These are phyloP conservation scores for Euphydryas editha DNA, from an alignment of 2,888 invertebrate species.

Conservation along the genomic window DNA sequence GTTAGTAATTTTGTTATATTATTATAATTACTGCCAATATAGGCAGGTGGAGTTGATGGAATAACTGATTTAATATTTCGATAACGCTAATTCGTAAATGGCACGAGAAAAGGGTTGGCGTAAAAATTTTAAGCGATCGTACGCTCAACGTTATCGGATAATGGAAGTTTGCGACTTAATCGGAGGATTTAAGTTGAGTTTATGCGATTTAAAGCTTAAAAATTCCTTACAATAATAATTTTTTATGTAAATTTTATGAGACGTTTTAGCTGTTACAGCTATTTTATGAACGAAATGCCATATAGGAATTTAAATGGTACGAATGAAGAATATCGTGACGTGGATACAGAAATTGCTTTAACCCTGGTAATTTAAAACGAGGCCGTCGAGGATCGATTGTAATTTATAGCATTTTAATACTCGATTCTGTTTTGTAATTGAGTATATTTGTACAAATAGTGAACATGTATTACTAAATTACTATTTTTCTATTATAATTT, in stretches of 20 bases:
- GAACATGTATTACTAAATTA: background rate
- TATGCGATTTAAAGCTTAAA: background rate
- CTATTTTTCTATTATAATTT: background rate
- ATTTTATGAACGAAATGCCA: background rate
- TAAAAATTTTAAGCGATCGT: conserved; percentile 18
- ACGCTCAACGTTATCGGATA: conserved; percentile 9
- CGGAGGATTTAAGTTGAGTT: conserved; percentile 1
- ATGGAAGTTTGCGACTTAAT: conserved; percentile 17
- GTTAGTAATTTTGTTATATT: conserved; percentile 21
- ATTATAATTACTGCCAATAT: conserved; percentile 29
- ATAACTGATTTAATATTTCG: conserved; percentile 34
- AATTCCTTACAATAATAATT: background rate
- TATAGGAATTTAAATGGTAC: conserved; percentile 19
- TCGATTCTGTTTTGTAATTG: background rate
- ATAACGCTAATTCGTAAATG: conserved; percentile 30
- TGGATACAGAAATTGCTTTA: conserved; percentile 36
- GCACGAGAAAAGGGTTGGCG: conserved; percentile 18
- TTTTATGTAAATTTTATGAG: background rate
- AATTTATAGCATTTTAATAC: conserved; percentile 40
- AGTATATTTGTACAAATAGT: conserved; percentile 3
- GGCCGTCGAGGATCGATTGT: conserved; percentile 34
- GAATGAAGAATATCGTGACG: conserved; percentile 31
- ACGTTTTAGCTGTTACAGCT: background rate
- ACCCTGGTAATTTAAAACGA: conserved; percentile 36
- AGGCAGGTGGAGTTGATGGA: conserved; percentile 24